A percentile compares a stretch with the other conserved stretches of the same genome.
Evolutionary conservation across 2,888 invertebrate genomes (phyloP).

Genomic region (Tillus elongatus): DNA sequence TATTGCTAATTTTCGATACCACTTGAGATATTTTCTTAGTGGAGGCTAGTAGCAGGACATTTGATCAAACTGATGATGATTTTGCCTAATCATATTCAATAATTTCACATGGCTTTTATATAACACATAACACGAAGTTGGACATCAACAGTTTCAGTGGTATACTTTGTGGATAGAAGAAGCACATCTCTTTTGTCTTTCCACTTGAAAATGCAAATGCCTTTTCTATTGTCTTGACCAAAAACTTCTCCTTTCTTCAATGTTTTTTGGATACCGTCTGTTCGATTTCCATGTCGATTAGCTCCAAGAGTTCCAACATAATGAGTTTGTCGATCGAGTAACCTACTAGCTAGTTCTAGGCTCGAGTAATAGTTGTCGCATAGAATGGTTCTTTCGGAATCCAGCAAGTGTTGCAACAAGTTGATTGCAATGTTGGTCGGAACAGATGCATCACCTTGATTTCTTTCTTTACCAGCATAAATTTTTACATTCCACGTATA

Average conservation of each 20-base stretch:
- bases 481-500: too few species aligned
- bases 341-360: conserved; percentile 13
- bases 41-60: too few species aligned
- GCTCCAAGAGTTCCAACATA: conserved; percentile 13
- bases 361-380: conserved; percentile 14
- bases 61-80: conserved; percentile 25
- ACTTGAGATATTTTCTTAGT: too few species aligned
- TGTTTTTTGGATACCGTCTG: neutral
- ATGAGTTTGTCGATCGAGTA: conserved; percentile 6
- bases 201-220: conserved; percentile 26
- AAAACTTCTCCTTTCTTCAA: conserved; percentile 9
- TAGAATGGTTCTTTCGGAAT: conserved; percentile 11
- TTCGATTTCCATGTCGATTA: conserved; percentile 10
- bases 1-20: conserved; percentile 15
- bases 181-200: conserved; percentile 23
- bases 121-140: conserved; percentile 17
- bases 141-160: conserved; percentile 18
- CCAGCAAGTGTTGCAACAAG: conserved; percentile 8
- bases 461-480: too few species aligned
- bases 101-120: too few species aligned
- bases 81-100: conserved; percentile 25
- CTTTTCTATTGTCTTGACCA: conserved; percentile 10
- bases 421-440: conserved; percentile 12
- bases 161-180: conserved; percentile 27
- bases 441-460: conserved; percentile 8